Base-by-base conservation (phyloP, 2,113 vertebrate species). In the Dicerorhinus sumatrensis region DNA sequence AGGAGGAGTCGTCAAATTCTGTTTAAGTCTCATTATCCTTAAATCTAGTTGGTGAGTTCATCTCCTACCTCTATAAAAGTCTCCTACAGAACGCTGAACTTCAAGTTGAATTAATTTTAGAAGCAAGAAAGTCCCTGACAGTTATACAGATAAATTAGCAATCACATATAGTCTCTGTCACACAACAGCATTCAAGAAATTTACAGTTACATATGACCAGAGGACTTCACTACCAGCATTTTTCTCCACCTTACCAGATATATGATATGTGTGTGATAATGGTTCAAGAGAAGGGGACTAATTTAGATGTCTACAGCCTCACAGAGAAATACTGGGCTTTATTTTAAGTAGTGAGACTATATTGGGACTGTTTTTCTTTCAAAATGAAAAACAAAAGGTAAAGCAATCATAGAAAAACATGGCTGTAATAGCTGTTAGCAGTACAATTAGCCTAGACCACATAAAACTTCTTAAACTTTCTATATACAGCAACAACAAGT, bases 251-350 rank as follows among this genome's bases (percentile, higher is more conserved):
- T 89, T 70, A 80, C 7, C 54, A 75, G 65, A 88, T 36, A 62
- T 8, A 31, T 65, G 58, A 70, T 11, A 91, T 21, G 11, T 46
- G 84, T 29, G 27, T 36, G 27, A 54, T n/a, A 86, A 36, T 16
- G 69, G 17, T 31, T 81, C 25, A 76, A 90, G 27, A 88, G 10
- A 91, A 67, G n/a, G 29, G 20, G 39, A 2, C 69, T 67, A 81
- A 58, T 86, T 63, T 76, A 95, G 62, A 89, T 27, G 10, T 63
- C 31, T 39, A 39, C 4, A 5, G 31, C 11, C 39, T 81, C 75
- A 77, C 13, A 70, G n/a, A 98, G 87, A 39, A 98, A 96, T 65
- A 31, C 25, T 76, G 31, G 25, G 1, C 36, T 21, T 70, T 33
- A 81, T 75, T 79, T 76, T 88, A 95, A 51, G 46, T 91, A 86